These are phyloP conservation scores for Zeugodacus cucurbitae DNA, from an alignment of 1,140 invertebrate species.

Conservation along the genomic window DNA sequence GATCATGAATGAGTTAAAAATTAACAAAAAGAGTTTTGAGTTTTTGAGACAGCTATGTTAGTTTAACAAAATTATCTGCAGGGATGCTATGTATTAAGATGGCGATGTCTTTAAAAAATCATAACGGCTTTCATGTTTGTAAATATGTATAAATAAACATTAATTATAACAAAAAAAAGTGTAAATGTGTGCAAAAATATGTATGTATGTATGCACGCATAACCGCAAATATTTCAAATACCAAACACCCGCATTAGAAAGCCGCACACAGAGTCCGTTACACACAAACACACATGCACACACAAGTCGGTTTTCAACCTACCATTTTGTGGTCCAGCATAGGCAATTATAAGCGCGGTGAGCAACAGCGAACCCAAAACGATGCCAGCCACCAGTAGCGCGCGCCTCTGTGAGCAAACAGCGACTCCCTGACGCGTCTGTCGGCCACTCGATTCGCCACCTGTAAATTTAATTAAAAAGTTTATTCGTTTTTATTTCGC, in stretches of 20 bases:
- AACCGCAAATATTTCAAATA: background rate
- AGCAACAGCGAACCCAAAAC: slow-evolving; percentile 83
- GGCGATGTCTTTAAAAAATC: background rate
- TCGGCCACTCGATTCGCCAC: slow-evolving; percentile 78
- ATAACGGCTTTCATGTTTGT: background rate
- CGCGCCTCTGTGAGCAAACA: slow-evolving; percentile 87
- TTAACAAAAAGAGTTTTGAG: too few relatives aligned
- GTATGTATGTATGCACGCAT: background rate
- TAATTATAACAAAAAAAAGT: too few relatives aligned
- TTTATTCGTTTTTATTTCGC: background rate
- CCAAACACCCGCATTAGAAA: background rate
- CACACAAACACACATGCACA: background rate
- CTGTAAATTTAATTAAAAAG: slow-evolving; percentile 63
- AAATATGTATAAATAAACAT: background rate
- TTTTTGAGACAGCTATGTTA: too few relatives aligned
- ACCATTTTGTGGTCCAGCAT: slow-evolving; percentile 78
- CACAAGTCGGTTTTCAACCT: slow-evolving; percentile 46
- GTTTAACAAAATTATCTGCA: background rate
- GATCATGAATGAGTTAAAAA: too few relatives aligned
- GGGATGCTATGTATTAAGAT: background rate
- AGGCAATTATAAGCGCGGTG: slow-evolving; percentile 88
- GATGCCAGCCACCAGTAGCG: slow-evolving; percentile 80
- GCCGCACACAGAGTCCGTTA: background rate
- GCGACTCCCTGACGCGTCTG: slow-evolving; percentile 81
- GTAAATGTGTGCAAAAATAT: background rate